Conservation (phyloP, 2,797 vertebrate species). For the Cebuella pygmaea region DNA sequence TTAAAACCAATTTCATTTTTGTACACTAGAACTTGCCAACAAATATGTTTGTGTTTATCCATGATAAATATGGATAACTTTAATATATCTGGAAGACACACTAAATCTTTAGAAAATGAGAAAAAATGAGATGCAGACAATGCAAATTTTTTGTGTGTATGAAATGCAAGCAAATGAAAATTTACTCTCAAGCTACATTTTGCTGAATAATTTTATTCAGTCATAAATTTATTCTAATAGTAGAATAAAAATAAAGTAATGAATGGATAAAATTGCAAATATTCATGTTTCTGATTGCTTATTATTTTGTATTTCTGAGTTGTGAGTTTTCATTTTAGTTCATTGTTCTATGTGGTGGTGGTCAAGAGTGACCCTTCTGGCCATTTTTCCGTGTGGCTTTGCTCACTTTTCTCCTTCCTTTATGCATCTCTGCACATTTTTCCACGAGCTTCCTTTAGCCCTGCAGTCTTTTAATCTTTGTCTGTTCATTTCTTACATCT, state of each 20-base stretch:
- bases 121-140: constrained; percentile 68
- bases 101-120: constrained; percentile 61
- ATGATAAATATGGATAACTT: constrained; percentile 56
- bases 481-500: constrained; percentile 59
- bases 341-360: neutral
- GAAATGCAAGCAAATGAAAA: constrained; percentile 69
- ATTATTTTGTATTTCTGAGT: neutral
- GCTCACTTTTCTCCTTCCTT: neutral
- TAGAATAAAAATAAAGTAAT: constrained; percentile 19
- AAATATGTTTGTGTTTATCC: constrained; percentile 44
- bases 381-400: neutral
- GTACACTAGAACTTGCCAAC: neutral
- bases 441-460: neutral
- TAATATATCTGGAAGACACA: constrained; percentile 58
- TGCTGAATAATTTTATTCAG: constrained; percentile 64
- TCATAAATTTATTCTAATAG: constrained; percentile 58
- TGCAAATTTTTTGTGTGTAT: constrained; percentile 48
- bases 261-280: constrained; percentile 25
- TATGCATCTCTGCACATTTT: neutral
- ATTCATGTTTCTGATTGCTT: constrained; percentile 16
- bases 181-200: constrained; percentile 39
- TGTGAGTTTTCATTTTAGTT: neutral
- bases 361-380: neutral
- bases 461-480: constrained; percentile 6
- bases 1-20: constrained; percentile 46